Evolutionary conservation across 2,888 invertebrate genomes (phyloP).

Genomic region (Xanthia icteritia): DNA sequence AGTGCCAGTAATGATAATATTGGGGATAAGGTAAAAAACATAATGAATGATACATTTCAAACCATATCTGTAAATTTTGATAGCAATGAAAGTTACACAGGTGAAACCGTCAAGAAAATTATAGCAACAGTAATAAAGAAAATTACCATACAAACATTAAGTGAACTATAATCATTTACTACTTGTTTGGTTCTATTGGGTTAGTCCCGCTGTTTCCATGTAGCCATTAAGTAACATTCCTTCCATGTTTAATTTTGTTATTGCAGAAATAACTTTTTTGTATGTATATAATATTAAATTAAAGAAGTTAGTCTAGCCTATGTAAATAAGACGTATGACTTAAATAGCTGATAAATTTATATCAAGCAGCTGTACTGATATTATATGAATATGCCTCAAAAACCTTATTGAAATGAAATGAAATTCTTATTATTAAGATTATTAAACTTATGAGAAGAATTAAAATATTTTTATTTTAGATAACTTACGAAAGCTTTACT

Average conservation of each 20-base stretch:
- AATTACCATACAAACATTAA: slow-evolving; percentile 79
- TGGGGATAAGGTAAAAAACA: slow-evolving; percentile 76
- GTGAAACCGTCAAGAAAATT: slow-evolving; percentile 78
- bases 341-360: slow-evolving; percentile 1
- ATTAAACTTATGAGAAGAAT: slow-evolving; percentile 3
- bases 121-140: slow-evolving; percentile 82
- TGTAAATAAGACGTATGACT: slow-evolving; percentile 4
- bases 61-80: slow-evolving; percentile 80
- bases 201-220: slow-evolving; percentile 5
- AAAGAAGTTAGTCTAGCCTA: background rate
- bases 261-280: background rate
- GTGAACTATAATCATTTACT: slow-evolving; percentile 52
- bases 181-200: background rate
- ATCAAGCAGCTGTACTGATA: slow-evolving; percentile 9
- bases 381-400: background rate
- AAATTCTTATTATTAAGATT: background rate
- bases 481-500: no score
- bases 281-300: slow-evolving; percentile 8
- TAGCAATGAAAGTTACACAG: slow-evolving; percentile 75
- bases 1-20: slow-evolving; percentile 62
- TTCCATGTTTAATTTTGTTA: slow-evolving; percentile 34
- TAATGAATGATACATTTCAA: slow-evolving; percentile 86
- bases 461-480: background rate
- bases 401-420: background rate
- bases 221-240: slow-evolving; percentile 14